phyloP scores from a whole-genome alignment of 2,797 vertebrate species.

The Poecilia velifera region DNA sequence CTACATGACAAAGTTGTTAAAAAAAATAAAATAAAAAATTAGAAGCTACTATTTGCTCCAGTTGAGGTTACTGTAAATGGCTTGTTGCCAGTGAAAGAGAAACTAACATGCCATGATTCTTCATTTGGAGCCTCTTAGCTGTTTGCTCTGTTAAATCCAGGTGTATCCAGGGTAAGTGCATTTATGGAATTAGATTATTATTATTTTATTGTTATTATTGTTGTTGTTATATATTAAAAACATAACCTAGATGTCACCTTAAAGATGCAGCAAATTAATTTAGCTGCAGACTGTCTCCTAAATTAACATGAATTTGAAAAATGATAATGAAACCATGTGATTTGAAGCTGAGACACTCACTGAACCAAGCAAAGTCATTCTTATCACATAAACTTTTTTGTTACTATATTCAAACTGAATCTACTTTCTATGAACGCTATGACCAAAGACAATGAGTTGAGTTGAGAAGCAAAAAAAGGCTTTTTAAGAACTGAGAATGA shows the following conservation, averaged over 20 bases:
- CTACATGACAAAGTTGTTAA: too few species aligned
- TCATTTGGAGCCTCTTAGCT: too few species aligned
- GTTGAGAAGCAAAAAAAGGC: conserved; percentile 42
- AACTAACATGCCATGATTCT: too few species aligned
- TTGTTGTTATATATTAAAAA: not conserved
- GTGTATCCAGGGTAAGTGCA: too few species aligned
- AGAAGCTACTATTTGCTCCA: too few species aligned
- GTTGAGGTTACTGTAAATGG: too few species aligned
- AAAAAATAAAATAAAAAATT: too few species aligned
- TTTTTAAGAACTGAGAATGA: conserved; percentile 37
- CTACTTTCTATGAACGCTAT: conserved; percentile 54
- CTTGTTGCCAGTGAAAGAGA: too few species aligned
- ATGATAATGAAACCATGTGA: not conserved
- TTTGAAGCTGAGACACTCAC: conserved; percentile 36
- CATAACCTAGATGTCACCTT: not conserved
- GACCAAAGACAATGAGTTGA: conserved; percentile 58
- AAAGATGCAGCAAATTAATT: not conserved
- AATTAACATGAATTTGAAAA: not conserved
- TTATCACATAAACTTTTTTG: conserved; percentile 31
- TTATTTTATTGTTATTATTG: not conserved
- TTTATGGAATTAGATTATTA: too few species aligned
- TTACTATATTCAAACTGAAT: conserved; percentile 41
- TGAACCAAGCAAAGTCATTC: conserved; percentile 27
- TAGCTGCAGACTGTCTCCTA: not conserved
- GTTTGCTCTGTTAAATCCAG: too few species aligned